Evolutionary conservation across 2,113 vertebrate species (phyloP), one percentile per base, ranked within the genome.

Genomic region (Chionomys nivalis): DNA sequence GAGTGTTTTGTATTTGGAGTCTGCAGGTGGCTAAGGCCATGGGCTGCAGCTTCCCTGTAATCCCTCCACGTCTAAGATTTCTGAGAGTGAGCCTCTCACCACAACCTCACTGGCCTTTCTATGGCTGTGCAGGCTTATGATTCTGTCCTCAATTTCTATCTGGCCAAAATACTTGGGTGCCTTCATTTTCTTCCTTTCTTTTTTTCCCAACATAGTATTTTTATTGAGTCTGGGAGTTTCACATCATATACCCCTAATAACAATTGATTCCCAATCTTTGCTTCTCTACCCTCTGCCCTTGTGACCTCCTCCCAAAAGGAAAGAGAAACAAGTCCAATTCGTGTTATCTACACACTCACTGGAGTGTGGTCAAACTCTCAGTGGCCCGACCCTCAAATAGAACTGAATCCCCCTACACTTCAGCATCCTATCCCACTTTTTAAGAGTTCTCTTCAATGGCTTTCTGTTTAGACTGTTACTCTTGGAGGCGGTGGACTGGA

Each of bases 101-200:
- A 26, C 77, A 16, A 89, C 63, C 94, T n/a, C n/a, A 1, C 23
- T 88, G 63, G 3, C 17, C 33, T 96, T 70, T 92, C 13, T 36
- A 58, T 75, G 72, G 65, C 73, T 83, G 44, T 52, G 4, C 33
- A 79, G 44, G 12, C 28, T 5, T 63, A 21, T 81, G 72, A 42
- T 88, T 94, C 75, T 83, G 6, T 81, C 31, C 78, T 86, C 42
- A 92, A 65, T 86, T 94, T 96, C 58, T 77, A 28, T 78, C 36
- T 73, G 33, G 83, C 79, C 58, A 89, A 82, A 94, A 86, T 75
- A 86, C 36, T 6, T 77, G 39, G 16, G 10, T 79, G 13, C 10
- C 42, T 91, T 95, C n/a, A 70, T 12, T 87, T 95, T 91, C 72
- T 89, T 87, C 19, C 70, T 72, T n/a, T n/a, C 17, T 23, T 39